These are phyloP conservation scores for Drosophila mayaguana DNA, from an alignment of 2,888 invertebrate species.

Conservation along the genomic window DNA sequence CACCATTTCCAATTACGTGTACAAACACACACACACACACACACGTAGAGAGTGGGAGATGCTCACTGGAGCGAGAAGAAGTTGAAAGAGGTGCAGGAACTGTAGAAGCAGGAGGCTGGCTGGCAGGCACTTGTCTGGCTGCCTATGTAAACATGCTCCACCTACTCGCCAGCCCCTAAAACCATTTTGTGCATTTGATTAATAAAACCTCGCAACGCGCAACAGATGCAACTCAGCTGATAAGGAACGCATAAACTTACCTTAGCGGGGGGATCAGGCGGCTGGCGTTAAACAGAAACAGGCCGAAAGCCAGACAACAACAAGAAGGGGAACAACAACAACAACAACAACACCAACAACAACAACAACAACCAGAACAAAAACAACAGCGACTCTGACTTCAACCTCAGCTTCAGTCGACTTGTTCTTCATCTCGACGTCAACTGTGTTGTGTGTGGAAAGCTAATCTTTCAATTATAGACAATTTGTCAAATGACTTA, in stretches of 20 bases:
- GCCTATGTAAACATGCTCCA: constrained; percentile 79
- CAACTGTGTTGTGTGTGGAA: constrained; percentile 77
- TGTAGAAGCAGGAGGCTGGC: constrained; percentile 28
- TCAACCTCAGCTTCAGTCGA: constrained; percentile 37
- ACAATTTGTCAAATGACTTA: constrained; percentile 85
- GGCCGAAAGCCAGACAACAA: constrained; percentile 13
- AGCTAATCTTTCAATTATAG: constrained; percentile 85
- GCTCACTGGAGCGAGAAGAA: constrained; percentile 11
- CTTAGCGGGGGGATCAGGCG: constrained; percentile 4
- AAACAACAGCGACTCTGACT: constrained; percentile 11
- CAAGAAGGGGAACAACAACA: not conserved
- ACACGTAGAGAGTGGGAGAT: not conserved
- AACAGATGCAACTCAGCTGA: constrained; percentile 75
- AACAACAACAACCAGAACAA: constrained; percentile 11
- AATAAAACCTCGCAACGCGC: constrained; percentile 83
- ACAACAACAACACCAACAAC: not conserved
- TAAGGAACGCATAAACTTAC: constrained; percentile 67
- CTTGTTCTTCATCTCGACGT: constrained; percentile 69
- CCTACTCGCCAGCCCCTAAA: constrained; percentile 78
- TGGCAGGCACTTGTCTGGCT: constrained; percentile 58
- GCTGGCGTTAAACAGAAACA: constrained; percentile 23
- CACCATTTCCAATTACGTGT: constrained; percentile 76
- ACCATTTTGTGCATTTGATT: constrained; percentile 82
- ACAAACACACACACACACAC: constrained; percentile 9
- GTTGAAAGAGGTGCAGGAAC: not conserved